Percentiles rank a stretch among this genome's conserved stretches.
Conservation (phyloP, 2,113 vertebrate genomes). For the Zosterops japonicus region DNA sequence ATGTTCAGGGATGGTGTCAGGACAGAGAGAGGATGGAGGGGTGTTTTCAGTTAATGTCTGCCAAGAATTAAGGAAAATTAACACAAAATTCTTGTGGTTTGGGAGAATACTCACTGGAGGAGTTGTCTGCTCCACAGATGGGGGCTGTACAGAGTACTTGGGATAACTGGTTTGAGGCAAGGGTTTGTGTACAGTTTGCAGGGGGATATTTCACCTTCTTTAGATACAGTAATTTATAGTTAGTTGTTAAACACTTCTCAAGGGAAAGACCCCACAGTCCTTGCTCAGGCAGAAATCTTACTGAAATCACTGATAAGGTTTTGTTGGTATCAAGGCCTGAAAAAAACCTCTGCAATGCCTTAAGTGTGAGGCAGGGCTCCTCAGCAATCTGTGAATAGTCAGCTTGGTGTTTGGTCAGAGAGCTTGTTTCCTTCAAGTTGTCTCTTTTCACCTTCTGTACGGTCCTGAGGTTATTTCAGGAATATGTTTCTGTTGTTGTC, state of each 20-base stretch:
- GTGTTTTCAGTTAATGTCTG: neutral
- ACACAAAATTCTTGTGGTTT: neutral
- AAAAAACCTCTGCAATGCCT: neutral
- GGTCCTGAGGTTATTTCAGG: neutral
- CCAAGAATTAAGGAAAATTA: slow-evolving; percentile 29
- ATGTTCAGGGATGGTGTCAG: neutral
- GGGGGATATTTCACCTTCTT: neutral
- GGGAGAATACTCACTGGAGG: neutral
- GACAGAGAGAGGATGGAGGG: neutral
- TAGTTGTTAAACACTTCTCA: neutral
- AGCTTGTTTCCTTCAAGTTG: neutral
- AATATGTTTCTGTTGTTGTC: neutral
- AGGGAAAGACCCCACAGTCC: too few relatives aligned
- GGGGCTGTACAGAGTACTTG: neutral
- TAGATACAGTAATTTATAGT: neutral
- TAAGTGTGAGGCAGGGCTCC: neutral
- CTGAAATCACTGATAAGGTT: neutral
- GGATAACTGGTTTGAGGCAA: neutral
- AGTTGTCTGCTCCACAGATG: neutral
- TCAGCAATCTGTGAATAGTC: neutral
- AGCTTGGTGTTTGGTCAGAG: neutral
- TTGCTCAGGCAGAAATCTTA: neutral
- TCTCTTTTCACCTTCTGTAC: neutral
- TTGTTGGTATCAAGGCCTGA: neutral
- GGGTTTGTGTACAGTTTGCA: rapidly evolving